These are phyloP conservation scores for Tyria jacobaeae DNA, from an alignment of 2,888 invertebrate species.

Conservation along the genomic window DNA sequence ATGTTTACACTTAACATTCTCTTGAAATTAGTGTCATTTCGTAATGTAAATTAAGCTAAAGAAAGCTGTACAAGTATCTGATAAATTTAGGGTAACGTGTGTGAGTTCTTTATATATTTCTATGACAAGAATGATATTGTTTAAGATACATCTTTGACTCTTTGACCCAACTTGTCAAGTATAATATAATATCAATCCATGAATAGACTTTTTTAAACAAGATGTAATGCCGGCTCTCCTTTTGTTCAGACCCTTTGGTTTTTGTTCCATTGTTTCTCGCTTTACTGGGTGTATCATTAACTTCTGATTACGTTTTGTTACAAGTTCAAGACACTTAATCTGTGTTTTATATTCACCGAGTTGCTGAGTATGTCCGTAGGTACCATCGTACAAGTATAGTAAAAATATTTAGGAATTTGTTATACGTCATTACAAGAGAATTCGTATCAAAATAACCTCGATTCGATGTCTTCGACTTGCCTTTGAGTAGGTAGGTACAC, in stretches of 20 bases:
- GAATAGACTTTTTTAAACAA: not conserved
- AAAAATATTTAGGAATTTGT: too few relatives aligned
- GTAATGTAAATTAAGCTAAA: too few relatives aligned
- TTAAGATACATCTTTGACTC: not conserved
- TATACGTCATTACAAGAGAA: too few relatives aligned
- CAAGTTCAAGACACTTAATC: not conserved
- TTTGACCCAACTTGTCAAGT: slow-evolving; percentile 2
- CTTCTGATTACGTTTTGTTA: not conserved
- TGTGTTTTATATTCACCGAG: too few relatives aligned
- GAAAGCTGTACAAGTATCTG: not conserved
- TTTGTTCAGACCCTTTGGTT: not conserved
- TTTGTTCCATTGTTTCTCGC: not conserved
- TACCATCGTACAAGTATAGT: too few relatives aligned
- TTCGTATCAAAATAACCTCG: not conserved
- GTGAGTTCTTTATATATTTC: not conserved
- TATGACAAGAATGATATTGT: too few relatives aligned
- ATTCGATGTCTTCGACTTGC: not conserved
- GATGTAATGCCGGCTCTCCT: not conserved
- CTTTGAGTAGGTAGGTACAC: too few relatives aligned
- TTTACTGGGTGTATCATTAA: not conserved
- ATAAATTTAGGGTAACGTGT: not conserved
- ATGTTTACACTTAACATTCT: too few relatives aligned
- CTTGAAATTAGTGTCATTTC: too few relatives aligned
- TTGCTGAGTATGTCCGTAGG: too few relatives aligned
- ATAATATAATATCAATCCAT: not conserved